Base-by-base conservation (phyloP, 2,113 vertebrate genomes). In the Limanda limanda region DNA sequence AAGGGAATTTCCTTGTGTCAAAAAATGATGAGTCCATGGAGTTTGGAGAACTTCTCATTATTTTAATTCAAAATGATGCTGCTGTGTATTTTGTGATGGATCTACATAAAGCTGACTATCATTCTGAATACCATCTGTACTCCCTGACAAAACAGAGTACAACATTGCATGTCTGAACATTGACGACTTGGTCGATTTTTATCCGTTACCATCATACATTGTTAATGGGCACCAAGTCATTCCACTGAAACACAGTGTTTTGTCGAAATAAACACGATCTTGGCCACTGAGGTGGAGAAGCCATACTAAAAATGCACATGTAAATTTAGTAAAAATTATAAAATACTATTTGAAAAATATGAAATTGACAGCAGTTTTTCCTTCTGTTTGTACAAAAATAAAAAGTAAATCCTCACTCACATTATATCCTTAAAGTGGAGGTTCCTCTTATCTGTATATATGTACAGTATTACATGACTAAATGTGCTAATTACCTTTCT, bases 41-140 rank as follows among this genome's bases (percentile, higher is more conserved):
- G 14, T 87, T 84, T 84, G 82, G 85, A 14, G 73, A 88, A 76
- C 70, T 86, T 60, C 48, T 85, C 1, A 40, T 87, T n/a, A 81
- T 83, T 61, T 78, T 84, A 57, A 84, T 89, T 76, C 4, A 81
- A 47, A 73, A 71, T 64, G 18, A 88, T 40, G 18, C n/a, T n/a
- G n/a, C n/a, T n/a, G n/a, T n/a, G n/a, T n/a, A n/a, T n/a, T n/a
- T n/a, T n/a, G n/a, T n/a, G n/a, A n/a, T n/a, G n/a, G n/a, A n/a
- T n/a, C n/a, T n/a, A n/a, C n/a, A n/a, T n/a, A n/a, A n/a, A n/a
- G n/a, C n/a, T n/a, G n/a, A n/a, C n/a, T n/a, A n/a, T n/a, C n/a
- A n/a, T n/a, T n/a, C n/a, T n/a, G n/a, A n/a, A n/a, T n/a, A n/a
- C n/a, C n/a, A n/a, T n/a, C n/a, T n/a, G n/a, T n/a, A n/a, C n/a